A percentile compares a stretch with the other conserved stretches of the same genome.
phyloP scores from a whole-genome alignment of 2,888 invertebrate species.

The Nymphalis polychloros region DNA sequence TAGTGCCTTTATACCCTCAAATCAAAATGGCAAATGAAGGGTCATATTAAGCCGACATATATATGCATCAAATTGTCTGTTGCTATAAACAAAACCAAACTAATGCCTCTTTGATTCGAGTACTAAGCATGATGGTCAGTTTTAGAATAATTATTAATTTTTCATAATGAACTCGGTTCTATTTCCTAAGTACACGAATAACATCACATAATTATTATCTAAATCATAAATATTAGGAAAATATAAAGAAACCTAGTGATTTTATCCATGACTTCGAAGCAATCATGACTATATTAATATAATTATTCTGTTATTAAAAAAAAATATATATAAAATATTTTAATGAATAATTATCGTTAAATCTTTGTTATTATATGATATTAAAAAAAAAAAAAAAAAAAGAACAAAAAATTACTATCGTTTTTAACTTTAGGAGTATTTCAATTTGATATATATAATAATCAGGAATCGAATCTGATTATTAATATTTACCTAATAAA shows the following conservation, averaged over 20 bases:
- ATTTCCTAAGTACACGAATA: constrained; percentile 4
- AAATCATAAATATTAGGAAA: constrained; percentile 23
- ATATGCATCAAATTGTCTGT: background rate
- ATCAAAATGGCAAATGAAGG: background rate
- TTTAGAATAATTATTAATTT: constrained; percentile 34
- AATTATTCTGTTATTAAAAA: constrained; percentile 31
- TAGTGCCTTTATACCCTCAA: constrained; percentile 7
- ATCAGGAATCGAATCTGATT: constrained; percentile 30
- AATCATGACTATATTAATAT: constrained; percentile 39
- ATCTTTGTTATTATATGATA: constrained; percentile 16
- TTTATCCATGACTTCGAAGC: constrained; percentile 42
- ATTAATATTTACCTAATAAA: background rate
- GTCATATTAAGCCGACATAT: background rate
- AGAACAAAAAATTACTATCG: background rate
- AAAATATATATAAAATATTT: constrained; percentile 13
- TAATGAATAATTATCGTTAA: constrained; percentile 12
- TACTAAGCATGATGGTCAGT: constrained; percentile 42
- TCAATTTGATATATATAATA: constrained; percentile 14
- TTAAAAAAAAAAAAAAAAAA: constrained; percentile 2
- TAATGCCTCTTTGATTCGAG: constrained; percentile 1
- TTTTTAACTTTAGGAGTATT: background rate
- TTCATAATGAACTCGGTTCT: background rate
- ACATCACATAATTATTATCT: constrained; percentile 14
- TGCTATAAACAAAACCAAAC: background rate
- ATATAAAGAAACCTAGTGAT: constrained; percentile 30